phyloP scores from a whole-genome alignment of 2,888 invertebrate species.

The Nephrocerus scutellatus region DNA sequence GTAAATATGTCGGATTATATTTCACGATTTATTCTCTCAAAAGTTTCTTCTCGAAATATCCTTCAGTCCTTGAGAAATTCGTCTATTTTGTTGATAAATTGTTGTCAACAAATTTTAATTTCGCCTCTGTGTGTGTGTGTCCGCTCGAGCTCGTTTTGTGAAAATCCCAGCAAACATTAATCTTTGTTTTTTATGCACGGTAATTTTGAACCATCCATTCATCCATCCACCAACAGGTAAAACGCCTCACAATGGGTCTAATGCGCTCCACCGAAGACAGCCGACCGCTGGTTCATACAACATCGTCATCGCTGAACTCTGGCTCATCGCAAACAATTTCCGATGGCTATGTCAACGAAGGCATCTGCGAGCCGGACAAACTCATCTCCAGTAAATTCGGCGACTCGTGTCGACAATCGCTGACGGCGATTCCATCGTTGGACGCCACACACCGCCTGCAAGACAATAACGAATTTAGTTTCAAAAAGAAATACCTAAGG shows the following conservation, averaged over 20 bases:
- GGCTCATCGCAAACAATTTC: slow-evolving; percentile 65
- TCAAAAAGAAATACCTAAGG: slow-evolving; percentile 44
- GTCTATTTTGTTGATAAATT: too few species aligned
- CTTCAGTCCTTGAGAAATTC: too few species aligned
- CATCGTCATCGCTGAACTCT: slow-evolving; percentile 56
- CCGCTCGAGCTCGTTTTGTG: too few species aligned
- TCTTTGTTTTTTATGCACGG: too few species aligned
- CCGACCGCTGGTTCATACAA: slow-evolving; percentile 66
- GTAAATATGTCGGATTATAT: too few species aligned
- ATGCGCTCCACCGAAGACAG: slow-evolving; percentile 64
- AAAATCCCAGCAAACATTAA: too few species aligned
- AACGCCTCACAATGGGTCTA: slow-evolving; percentile 70
- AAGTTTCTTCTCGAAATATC: too few species aligned
- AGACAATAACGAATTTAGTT: slow-evolving; percentile 41
- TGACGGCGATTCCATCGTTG: slow-evolving; percentile 42
- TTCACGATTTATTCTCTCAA: too few species aligned
- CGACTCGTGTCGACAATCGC: slow-evolving; percentile 46
- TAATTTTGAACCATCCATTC: neutral
- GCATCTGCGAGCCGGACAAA: slow-evolving; percentile 59
- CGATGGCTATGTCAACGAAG: slow-evolving; percentile 75
- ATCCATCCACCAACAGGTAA: slow-evolving; percentile 48
- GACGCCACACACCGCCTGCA: slow-evolving; percentile 38
- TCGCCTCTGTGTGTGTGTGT: too few species aligned
- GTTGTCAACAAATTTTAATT: too few species aligned
- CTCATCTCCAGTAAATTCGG: slow-evolving; percentile 47